Conservation (phyloP, 2,113 vertebrate species). For the Heterocephalus glaber region DNA sequence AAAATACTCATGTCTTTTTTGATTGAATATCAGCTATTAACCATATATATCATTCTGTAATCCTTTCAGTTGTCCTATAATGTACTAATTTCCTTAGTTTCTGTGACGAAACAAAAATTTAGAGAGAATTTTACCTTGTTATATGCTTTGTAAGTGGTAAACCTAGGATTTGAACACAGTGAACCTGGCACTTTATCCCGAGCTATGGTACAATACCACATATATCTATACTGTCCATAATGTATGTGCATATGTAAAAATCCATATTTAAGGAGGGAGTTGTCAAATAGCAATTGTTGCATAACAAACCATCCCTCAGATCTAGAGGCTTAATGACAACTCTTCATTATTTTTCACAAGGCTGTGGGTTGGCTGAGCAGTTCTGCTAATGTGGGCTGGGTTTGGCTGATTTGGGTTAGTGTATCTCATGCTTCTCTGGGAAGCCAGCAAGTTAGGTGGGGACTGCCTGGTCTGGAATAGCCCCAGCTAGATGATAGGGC, state of each 20-base stretch:
- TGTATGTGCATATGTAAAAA: background rate
- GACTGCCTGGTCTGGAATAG: background rate
- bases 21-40: background rate
- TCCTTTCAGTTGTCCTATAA: background rate
- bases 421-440: background rate
- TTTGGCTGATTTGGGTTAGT: background rate
- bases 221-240: background rate
- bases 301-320: slow-evolving; percentile 33
- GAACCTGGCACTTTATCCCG: background rate
- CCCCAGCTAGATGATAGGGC: background rate
- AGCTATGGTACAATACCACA: background rate
- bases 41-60: background rate
- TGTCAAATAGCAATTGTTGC: background rate
- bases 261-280: background rate
- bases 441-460: background rate
- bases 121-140: background rate
- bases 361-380: background rate
- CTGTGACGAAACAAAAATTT: background rate
- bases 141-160: background rate
- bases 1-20: background rate
- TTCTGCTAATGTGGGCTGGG: background rate
- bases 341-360: slow-evolving; percentile 8
- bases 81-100: slow-evolving; percentile 27
- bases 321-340: slow-evolving; percentile 4
- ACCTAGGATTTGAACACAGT: background rate